Percentiles rank a stretch among this genome's conserved stretches.
phyloP scores from a whole-genome alignment of 2,113 vertebrate genomes.

The Oncorhynchus clarkii region DNA sequence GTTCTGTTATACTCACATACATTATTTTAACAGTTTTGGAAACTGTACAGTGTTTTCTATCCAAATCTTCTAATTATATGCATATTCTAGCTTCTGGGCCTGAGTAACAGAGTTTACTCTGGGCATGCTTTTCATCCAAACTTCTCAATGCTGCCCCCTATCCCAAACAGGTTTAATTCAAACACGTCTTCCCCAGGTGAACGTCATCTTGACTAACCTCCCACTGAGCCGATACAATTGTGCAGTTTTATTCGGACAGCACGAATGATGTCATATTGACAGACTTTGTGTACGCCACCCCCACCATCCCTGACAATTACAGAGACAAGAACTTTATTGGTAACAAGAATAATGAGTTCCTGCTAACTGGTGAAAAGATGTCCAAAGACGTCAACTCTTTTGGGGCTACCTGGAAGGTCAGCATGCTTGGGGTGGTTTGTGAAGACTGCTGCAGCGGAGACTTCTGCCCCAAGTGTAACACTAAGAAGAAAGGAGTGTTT shows the following conservation, averaged over 20 bases:
- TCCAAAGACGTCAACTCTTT: conserved; percentile 31
- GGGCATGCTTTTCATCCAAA: too few species aligned
- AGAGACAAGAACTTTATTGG: conserved; percentile 14
- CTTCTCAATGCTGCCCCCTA: too few species aligned
- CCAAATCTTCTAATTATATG: too few species aligned
- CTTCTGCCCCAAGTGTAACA: conserved; percentile 12
- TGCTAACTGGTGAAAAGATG: conserved; percentile 34
- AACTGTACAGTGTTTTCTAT: too few species aligned
- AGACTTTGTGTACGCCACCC: conserved; percentile 49
- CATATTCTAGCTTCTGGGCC: too few species aligned
- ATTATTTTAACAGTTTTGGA: too few species aligned
- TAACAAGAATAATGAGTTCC: conserved; percentile 38
- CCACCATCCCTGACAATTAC: conserved; percentile 58
- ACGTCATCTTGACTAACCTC: conserved; percentile 28
- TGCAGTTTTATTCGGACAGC: conserved; percentile 32
- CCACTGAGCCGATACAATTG: conserved; percentile 37
- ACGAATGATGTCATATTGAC: conserved; percentile 31
- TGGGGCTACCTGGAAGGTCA: conserved; percentile 56
- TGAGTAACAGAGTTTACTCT: too few species aligned
- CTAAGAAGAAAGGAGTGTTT: conserved; percentile 34
- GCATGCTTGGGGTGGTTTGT: neutral
- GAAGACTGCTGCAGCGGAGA: neutral
- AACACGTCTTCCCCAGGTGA: conserved; percentile 41
- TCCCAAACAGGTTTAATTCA: too few species aligned
- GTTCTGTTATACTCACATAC: too few species aligned